Evolutionary conservation across 2,113 vertebrate genomes (phyloP), one percentile per base, ranked within the genome.

Genomic region (Thunnus maccoyii): DNA sequence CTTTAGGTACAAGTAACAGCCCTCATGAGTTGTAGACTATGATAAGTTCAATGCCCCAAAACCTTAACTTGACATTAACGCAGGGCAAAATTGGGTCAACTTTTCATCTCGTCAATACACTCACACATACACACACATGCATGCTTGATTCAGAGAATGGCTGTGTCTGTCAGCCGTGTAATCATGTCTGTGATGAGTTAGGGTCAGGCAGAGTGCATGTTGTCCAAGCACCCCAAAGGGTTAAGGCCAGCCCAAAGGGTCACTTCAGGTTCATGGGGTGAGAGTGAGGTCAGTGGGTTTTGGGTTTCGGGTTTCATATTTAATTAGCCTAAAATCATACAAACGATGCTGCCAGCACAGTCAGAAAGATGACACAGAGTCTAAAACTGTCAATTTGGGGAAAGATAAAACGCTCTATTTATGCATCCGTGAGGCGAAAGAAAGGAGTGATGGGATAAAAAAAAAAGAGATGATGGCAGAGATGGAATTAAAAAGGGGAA

Each of bases 201-300:
- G 84, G 90, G 89, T 94, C 89, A 93, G 0, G 5, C 61, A 89
- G 83, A 89, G 91, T 85, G 57, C 86, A 88, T 10, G 60, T 74
- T 86, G 80, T 84, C 67, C 75, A 30, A 80, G 76, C 72, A 80
- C 65, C 78, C 76, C 17, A 25, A 83, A 88, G 72, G 76, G 75
- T 91, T 85, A 84, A 86, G 64, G 76, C 69, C 72, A 62, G 52
- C 25, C 2, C 27, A 46, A 20, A 70, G 83, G 86, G 90, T 86
- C 86, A 89, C 44, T 56, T 76, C 4, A 64, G 69, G 86, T 91
- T 83, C 82, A 92, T 3, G 70, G 83, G 89, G 87, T 90, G 71
- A 91, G n/a, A 72, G 78, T 2, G 14, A 63, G 88, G 90, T 87
- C 77, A 84, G 66, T 27, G 52, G 50, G 84, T 80, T 61, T 86